Evolutionary conservation across 2,797 vertebrate genomes (phyloP), one percentile per base, ranked within the genome.

Genomic region (Ara ararauna): DNA sequence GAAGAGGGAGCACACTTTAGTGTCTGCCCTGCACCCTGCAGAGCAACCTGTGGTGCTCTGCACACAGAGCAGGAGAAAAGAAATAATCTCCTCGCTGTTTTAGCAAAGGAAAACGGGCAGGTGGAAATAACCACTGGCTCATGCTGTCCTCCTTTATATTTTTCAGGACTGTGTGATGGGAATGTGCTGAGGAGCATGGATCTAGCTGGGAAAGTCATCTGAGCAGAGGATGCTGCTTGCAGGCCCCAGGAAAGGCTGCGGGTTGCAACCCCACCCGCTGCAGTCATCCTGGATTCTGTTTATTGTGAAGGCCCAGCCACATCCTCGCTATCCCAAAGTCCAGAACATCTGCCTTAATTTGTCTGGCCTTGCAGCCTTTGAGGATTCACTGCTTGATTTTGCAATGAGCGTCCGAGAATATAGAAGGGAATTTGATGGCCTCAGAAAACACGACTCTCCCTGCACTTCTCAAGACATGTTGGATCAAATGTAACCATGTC

Each of bases 331-430:
- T 27, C 78, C 94, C 62, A 14, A 32, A 48, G 7, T 45, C 45
- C 67, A 62, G 61, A 7, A 4, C 93, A 40, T 70, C 93, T 71
- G 44, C 61, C 88, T 79, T 60, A 36, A 56, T 58, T 34, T 72
- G 79, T 38, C 88, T 61, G 74, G 70, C 85, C 90, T 61, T 29
- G 48, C 94, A 85, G 64, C 88, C 86, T 54, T 11, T 7, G 71
- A 84, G 92, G 40, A 58, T 91, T 87, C 11, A 88, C 86, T 56
- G 68, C 92, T 90, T 23, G 84, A 38, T 85, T 78, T 60, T 77
- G 11, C 81, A 86, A 61, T 60, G 72, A 58, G 34, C 83, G 29
- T 90, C 66, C 27, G 20, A 32, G 87, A 24, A 3, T 1, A 51
- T 40, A 21, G 85, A 87, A 30, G 67, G 80, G 54, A 74, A 11